These are phyloP conservation scores for Himalopsyche anomala DNA, from an alignment of 2,888 invertebrate species.

Conservation along the genomic window DNA sequence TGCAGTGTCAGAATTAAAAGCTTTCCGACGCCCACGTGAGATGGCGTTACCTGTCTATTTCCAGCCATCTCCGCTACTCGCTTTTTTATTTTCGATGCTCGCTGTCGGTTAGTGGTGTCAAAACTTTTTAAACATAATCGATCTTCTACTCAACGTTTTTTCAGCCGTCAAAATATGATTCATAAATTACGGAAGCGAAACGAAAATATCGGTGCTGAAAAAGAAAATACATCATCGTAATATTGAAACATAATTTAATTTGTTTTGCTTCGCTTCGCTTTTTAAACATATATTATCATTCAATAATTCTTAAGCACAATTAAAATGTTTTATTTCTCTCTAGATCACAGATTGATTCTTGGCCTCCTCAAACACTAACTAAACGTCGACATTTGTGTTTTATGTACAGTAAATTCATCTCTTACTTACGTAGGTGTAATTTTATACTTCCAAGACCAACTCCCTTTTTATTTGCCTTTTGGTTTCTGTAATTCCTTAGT, in stretches of 20 bases:
- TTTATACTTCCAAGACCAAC: too few species aligned
- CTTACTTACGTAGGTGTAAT: too few species aligned
- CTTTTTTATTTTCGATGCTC: slow-evolving; percentile 29
- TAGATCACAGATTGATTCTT: too few species aligned
- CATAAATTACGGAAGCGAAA: neutral
- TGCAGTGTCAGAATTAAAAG: slow-evolving; percentile 42
- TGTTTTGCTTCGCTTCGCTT: neutral
- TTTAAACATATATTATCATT: neutral
- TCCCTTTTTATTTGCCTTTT: too few species aligned
- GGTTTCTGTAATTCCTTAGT: too few species aligned
- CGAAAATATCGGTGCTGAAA: neutral
- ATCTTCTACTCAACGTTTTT: slow-evolving; percentile 26
- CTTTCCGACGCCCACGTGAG: slow-evolving; percentile 40
- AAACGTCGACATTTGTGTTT: too few species aligned
- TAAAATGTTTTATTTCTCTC: neutral
- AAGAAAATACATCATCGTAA: neutral
- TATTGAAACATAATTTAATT: neutral
- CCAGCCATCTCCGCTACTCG: slow-evolving; percentile 2
- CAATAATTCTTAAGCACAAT: neutral
- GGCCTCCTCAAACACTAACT: too few species aligned
- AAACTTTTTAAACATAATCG: slow-evolving; percentile 40
- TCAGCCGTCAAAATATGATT: neutral
- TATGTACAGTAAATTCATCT: too few species aligned
- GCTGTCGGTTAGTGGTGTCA: slow-evolving; percentile 34
- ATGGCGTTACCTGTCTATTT: slow-evolving; percentile 39